Evolutionary conservation across 2,113 vertebrate species (phyloP), one percentile per base, ranked within the genome.

Genomic region (Burhinus oedicnemus): DNA sequence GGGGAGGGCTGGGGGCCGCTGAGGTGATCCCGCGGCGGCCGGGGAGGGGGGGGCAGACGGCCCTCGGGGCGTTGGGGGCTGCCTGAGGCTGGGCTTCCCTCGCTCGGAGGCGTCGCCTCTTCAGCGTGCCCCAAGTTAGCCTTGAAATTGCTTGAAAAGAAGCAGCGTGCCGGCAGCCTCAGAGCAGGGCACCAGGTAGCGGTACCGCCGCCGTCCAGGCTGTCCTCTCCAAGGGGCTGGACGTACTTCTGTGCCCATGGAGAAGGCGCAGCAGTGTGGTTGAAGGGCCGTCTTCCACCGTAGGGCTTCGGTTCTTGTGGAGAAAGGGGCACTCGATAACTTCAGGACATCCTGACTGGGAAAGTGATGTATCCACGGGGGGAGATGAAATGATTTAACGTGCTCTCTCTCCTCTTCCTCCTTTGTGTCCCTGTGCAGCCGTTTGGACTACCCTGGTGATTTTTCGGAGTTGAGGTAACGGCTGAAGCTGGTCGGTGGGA

Each of bases 371-470:
- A 8, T 29, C 57, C 45, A 1, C 7, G 8, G 8, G 44, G 26
- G 22, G 23, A 29, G 40, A 25, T 65, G 25, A 11, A 57, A 42
- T 5, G 71, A 14, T n/a, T 65, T 54, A 58, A 75, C 5, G 15
- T 40, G 30, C 11, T 10, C 58, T 82, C 11, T 10, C 58, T 82
- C 8, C 44, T 69, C 8, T 81, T 83, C 49, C n/a, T 47, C 2
- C 42, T 62, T 69, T 83, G 74, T 90, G 75, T 66, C 51, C 49
- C 76, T 3, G 9, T 30, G 75, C 80, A 97, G 96, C 77, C 64
- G 45, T 5, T 51, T 9, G 36, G 26, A 10, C 12, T 20, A 8
- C 71, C 60, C 36, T 9, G 32, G 32, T 34, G 32, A 20, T 69
- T 17, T 32, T 12, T 47, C 3, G 3, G 32, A 12, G 34, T 12